phyloP scores from a whole-genome alignment of 2,113 vertebrate genomes.

The Eulacestoma nigropectus region DNA sequence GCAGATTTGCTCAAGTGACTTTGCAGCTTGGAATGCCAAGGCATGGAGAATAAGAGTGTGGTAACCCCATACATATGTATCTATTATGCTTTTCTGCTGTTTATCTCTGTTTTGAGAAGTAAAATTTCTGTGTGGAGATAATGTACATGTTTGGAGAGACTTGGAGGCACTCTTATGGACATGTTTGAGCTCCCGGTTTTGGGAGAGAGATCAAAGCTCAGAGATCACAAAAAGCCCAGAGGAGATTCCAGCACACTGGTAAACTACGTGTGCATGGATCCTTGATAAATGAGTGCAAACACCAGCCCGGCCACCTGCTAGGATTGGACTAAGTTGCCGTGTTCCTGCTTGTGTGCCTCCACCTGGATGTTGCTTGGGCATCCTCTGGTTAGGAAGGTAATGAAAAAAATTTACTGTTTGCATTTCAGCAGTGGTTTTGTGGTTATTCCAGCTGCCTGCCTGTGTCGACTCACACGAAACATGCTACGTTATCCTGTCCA shows the following conservation, averaged over 20 bases:
- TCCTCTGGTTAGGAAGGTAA: neutral
- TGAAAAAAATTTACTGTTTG: neutral
- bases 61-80: neutral
- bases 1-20: neutral
- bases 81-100: neutral
- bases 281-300: neutral
- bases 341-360: neutral
- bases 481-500: neutral
- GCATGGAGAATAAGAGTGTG: neutral
- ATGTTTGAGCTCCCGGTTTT: neutral
- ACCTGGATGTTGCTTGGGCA: neutral
- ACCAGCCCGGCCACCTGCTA: neutral
- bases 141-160: neutral
- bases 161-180: neutral
- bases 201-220: neutral
- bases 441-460: rapidly evolving
- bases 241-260: rapidly evolving
- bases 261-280: rapidly evolving
- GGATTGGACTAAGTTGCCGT: neutral
- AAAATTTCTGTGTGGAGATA: neutral
- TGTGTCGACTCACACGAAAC: too few species aligned
- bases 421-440: neutral
- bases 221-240: neutral
- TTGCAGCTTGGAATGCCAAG: neutral
- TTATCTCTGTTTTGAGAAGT: neutral